Evolutionary conservation across 2,888 invertebrate species (phyloP).

Genomic region (Hypsopygia costalis): DNA sequence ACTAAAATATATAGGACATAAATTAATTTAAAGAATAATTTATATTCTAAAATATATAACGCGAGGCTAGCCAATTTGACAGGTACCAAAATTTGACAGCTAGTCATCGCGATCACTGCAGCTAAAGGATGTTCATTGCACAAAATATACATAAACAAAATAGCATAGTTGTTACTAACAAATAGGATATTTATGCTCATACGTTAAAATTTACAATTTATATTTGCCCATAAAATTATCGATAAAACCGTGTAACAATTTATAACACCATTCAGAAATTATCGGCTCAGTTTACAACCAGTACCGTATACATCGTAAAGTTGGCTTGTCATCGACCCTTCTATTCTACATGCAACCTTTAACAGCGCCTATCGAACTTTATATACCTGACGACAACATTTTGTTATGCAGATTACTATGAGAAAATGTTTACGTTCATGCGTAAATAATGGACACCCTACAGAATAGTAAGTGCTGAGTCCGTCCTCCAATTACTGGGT

Average conservation of each 20-base stretch:
- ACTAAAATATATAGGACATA: too few species aligned
- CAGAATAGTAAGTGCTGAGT: conserved; percentile 43
- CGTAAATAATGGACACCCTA: conserved; percentile 24
- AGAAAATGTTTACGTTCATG: not conserved
- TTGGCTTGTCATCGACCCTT: not conserved
- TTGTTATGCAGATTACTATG: conserved; percentile 10
- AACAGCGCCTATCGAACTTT: not conserved
- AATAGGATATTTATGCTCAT: not conserved
- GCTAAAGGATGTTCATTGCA: too few species aligned
- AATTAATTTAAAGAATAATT: too few species aligned
- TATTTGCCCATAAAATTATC: not conserved
- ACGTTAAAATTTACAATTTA: conserved; percentile 1
- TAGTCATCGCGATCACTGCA: too few species aligned
- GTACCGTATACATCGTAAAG: not conserved
- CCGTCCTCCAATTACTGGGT: conserved; percentile 62
- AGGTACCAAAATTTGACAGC: too few species aligned
- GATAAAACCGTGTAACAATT: not conserved
- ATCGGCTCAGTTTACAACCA: not conserved
- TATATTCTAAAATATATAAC: too few species aligned
- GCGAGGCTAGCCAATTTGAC: too few species aligned
- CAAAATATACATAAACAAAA: too few species aligned
- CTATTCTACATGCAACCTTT: not conserved
- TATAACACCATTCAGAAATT: not conserved
- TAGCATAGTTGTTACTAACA: too few species aligned
- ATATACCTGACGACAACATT: conserved; percentile 1